These are phyloP conservation scores for Danio jaintianensis DNA, from an alignment of 2,797 vertebrate species.

Conservation along the genomic window DNA sequence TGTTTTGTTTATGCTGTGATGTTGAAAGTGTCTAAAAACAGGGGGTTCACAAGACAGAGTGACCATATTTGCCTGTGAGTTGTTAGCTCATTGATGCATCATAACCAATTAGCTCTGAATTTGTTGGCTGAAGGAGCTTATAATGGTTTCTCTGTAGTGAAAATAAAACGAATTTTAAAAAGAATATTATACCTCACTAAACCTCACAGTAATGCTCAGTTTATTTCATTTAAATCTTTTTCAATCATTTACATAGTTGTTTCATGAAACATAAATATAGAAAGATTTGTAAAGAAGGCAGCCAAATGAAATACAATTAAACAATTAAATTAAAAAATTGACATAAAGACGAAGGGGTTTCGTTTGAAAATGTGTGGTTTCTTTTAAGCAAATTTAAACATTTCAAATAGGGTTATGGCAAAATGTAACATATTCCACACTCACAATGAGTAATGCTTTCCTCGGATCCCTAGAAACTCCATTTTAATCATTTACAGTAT, in stretches of 20 bases:
- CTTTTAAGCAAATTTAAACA: background rate
- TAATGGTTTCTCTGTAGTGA: background rate
- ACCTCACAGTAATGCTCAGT: background rate
- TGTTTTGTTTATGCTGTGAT: background rate
- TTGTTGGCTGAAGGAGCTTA: background rate
- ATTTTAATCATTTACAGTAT: background rate
- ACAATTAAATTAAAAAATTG: background rate
- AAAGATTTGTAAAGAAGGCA: conserved; percentile 6
- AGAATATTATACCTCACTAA: background rate
- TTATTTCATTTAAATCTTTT: background rate
- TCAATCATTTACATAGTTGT: background rate
- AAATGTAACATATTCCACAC: background rate
- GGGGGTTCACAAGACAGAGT: background rate
- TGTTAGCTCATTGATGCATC: background rate
- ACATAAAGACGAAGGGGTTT: background rate
- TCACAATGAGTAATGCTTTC: background rate
- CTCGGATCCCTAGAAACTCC: background rate
- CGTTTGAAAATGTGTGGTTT: conserved; percentile 6
- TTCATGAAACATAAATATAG: conserved; percentile 3
- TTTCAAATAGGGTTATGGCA: background rate
- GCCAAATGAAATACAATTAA: conserved; percentile 1
- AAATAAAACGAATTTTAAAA: background rate
- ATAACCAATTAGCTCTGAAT: background rate
- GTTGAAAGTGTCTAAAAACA: background rate
- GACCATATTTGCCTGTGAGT: no score